A percentile compares a stretch with the other conserved stretches of the same genome.
Conservation (phyloP, 2,888 invertebrate genomes). For the Dasysyrphus tricinctus region DNA sequence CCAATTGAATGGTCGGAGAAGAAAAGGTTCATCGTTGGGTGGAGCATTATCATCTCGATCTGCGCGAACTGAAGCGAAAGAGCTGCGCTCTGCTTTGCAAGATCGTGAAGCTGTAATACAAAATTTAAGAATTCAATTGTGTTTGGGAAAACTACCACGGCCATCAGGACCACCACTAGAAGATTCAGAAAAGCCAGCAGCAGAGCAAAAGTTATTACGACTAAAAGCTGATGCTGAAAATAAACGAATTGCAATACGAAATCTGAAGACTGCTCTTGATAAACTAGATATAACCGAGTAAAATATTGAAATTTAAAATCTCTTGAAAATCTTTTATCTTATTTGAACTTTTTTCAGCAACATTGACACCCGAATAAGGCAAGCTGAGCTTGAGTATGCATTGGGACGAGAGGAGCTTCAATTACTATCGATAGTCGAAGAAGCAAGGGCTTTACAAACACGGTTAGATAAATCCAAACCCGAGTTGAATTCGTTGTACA, state of each 20-base stretch:
- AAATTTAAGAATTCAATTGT: constrained; percentile 84
- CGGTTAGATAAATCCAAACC: constrained; percentile 89
- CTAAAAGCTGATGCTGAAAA: constrained; percentile 89
- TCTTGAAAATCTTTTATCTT: background rate
- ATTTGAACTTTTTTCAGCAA: constrained; percentile 86
- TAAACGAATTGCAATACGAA: constrained; percentile 91
- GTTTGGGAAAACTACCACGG: constrained; percentile 82
- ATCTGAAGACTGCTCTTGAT: constrained; percentile 91
- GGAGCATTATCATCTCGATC: constrained; percentile 80
- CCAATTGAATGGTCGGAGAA: constrained; percentile 85
- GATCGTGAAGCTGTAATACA: constrained; percentile 94
- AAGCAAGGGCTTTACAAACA: constrained; percentile 90
- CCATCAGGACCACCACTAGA: constrained; percentile 84
- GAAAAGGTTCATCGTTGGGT: constrained; percentile 83
- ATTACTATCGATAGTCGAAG: constrained; percentile 92
- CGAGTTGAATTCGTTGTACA: constrained; percentile 85
- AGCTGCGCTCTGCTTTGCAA: constrained; percentile 88
- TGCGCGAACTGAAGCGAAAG: constrained; percentile 84
- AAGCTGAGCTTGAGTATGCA: constrained; percentile 95
- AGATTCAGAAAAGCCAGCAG: constrained; percentile 85
- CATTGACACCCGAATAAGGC: constrained; percentile 94
- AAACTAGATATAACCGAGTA: constrained; percentile 94
- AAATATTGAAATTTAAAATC: constrained; percentile 80
- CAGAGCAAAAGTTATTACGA: constrained; percentile 86
- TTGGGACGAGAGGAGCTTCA: constrained; percentile 94